Percentiles rank a stretch among this genome's conserved stretches.
These are phyloP conservation scores for Psilopsiagon aymara DNA, from an alignment of 2,113 vertebrate species.

Conservation along the genomic window DNA sequence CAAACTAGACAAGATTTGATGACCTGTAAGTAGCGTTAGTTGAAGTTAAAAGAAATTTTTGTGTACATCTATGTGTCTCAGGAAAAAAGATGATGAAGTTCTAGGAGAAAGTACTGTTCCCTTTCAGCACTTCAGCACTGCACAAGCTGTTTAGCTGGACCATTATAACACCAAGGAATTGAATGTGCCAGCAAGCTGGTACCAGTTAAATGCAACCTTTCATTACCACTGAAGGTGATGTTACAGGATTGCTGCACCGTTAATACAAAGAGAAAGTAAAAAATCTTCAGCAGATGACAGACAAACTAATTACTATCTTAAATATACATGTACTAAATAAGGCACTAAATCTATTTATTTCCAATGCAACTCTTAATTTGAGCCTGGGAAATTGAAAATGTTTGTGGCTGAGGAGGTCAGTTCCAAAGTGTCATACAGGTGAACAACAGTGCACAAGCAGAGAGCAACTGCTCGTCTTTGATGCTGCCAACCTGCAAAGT, in stretches of 20 bases:
- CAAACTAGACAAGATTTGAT: neutral
- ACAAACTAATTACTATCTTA: neutral
- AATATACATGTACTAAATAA: neutral
- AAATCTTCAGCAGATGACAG: neutral
- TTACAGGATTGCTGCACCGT: neutral
- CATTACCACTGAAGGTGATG: neutral
- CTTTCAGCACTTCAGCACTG: neutral
- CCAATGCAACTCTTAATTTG: neutral
- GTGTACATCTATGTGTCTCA: neutral
- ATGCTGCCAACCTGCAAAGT: accelerated
- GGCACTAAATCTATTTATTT: neutral
- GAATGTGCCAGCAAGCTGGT: neutral
- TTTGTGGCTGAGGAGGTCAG: neutral
- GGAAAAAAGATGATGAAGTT: accelerated
- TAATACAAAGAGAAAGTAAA: neutral
- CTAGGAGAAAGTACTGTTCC: neutral
- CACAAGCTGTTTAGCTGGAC: neutral
- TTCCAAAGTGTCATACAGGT: neutral
- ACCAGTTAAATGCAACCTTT: neutral
- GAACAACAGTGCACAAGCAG: neutral
- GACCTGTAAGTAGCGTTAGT: neutral
- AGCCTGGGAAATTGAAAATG: neutral
- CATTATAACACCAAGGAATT: neutral
- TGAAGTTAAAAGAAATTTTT: neutral
- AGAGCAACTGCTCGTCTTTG: neutral